These are phyloP conservation scores for Drosophila azteca DNA, from an alignment of 1,140 invertebrate genomes.

Conservation along the genomic window DNA sequence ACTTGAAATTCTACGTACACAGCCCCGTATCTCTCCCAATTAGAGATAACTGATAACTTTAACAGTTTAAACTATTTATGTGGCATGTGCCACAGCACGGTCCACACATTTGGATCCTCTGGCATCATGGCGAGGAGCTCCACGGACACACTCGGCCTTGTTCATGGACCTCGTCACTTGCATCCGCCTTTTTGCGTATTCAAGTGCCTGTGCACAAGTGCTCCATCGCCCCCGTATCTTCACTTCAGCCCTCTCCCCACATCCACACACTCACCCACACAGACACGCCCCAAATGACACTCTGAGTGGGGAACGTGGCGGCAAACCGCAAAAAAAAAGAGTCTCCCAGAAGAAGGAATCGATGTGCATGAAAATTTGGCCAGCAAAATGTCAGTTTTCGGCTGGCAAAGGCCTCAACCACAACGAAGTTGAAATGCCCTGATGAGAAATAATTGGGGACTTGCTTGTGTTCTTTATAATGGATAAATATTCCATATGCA, in stretches of 20 bases:
- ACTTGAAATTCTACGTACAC: conserved; percentile 28
- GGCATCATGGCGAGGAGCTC: not conserved
- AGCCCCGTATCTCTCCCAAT: conserved; percentile 41
- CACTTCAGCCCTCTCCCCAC: not conserved
- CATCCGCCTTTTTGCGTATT: conserved; percentile 75
- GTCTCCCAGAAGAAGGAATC: conserved; percentile 51
- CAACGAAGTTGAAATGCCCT: conserved; percentile 6
- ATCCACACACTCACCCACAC: not conserved
- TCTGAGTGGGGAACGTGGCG: conserved; percentile 46
- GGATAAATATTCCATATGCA: not conserved
- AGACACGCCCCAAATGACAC: conserved; percentile 53
- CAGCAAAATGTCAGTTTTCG: conserved; percentile 21
- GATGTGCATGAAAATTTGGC: conserved; percentile 49
- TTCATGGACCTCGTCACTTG: conserved; percentile 60
- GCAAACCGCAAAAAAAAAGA: conserved; percentile 53
- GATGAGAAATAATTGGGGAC: not conserved
- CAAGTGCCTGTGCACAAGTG: conserved; percentile 75
- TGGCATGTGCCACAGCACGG: conserved; percentile 11
- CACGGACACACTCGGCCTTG: conserved; percentile 38
- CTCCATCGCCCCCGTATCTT: conserved; percentile 17
- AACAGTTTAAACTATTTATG: conserved; percentile 33
- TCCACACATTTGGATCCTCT: conserved; percentile 21
- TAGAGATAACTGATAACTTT: conserved; percentile 44
- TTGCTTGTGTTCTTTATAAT: not conserved
- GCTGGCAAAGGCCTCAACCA: not conserved